phyloP scores from a whole-genome alignment of 2,888 invertebrate species.

The Trilocha varians region DNA sequence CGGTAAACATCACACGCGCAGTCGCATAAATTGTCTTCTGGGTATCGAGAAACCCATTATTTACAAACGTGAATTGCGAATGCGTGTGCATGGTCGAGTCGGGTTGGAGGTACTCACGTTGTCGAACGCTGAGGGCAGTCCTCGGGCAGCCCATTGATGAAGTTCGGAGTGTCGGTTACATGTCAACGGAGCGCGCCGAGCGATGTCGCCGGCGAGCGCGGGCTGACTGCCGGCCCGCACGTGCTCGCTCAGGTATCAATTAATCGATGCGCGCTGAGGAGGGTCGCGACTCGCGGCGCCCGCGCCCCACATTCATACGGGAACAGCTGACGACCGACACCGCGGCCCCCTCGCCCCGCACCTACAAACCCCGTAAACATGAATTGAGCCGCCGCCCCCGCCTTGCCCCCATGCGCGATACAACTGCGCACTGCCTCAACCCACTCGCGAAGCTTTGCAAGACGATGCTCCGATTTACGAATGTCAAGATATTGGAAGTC shows the following conservation, averaged over 20 bases:
- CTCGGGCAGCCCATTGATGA: constrained; percentile 56
- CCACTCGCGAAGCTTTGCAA: not conserved
- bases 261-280: constrained; percentile 54
- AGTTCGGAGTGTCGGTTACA: constrained; percentile 36
- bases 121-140: constrained; percentile 14
- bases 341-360: constrained; percentile 60
- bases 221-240: constrained; percentile 45
- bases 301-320: constrained; percentile 64
- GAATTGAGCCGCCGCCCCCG: constrained; percentile 43
- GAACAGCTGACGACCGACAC: constrained; percentile 70
- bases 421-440: constrained; percentile 26
- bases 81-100: constrained; percentile 27
- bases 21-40: constrained; percentile 38
- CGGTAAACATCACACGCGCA: constrained; percentile 53
- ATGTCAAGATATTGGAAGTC: too few species aligned
- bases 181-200: constrained; percentile 29
- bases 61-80: constrained; percentile 32
- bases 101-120: constrained; percentile 16
- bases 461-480: too few species aligned
- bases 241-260: constrained; percentile 56
- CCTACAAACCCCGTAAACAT: constrained; percentile 67
- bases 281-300: constrained; percentile 45
- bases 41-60: constrained; percentile 41
- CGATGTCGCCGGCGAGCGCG: constrained; percentile 51
- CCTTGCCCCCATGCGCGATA: constrained; percentile 18